A percentile compares a stretch with the other conserved stretches of the same genome.
Evolutionary conservation across 2,113 vertebrate species (phyloP).

Genomic region (Sylvia atricapilla): DNA sequence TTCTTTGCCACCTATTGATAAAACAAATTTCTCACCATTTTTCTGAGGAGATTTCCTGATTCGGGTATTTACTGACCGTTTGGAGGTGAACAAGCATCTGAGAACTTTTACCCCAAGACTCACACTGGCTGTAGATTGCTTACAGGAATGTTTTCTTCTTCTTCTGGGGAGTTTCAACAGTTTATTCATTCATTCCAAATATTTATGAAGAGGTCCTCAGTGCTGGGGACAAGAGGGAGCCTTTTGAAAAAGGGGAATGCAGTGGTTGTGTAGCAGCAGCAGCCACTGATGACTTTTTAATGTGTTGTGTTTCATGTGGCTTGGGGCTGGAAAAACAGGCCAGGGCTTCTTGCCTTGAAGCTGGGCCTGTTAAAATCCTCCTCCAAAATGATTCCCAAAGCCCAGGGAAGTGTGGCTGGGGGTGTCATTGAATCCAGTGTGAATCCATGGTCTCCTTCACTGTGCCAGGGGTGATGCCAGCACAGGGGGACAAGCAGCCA

Average conservation of each 20-base stretch:
- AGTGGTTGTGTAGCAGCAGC: neutral
- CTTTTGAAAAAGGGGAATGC: neutral
- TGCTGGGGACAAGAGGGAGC: neutral
- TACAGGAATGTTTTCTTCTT: neutral
- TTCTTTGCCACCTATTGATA: neutral
- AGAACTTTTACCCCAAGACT: neutral
- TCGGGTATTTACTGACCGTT: neutral
- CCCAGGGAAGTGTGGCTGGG: neutral
- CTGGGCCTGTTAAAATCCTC: neutral
- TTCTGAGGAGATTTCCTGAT: neutral
- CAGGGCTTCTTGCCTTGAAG: neutral
- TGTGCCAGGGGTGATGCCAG: accelerated
- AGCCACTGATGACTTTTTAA: neutral
- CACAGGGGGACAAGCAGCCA: neutral
- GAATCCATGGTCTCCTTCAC: neutral
- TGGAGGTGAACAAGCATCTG: neutral
- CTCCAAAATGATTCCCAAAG: neutral
- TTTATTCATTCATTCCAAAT: constrained; percentile 40
- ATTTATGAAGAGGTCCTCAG: constrained; percentile 17
- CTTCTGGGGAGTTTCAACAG: neutral
- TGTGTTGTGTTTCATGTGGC: neutral
- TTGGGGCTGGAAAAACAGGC: neutral
- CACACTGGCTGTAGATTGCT: neutral
- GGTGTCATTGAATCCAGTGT: neutral
- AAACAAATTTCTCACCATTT: neutral